Conservation (phyloP, 92 coral and sea anemone species). For the Parazoanthus atlanticus region DNA sequence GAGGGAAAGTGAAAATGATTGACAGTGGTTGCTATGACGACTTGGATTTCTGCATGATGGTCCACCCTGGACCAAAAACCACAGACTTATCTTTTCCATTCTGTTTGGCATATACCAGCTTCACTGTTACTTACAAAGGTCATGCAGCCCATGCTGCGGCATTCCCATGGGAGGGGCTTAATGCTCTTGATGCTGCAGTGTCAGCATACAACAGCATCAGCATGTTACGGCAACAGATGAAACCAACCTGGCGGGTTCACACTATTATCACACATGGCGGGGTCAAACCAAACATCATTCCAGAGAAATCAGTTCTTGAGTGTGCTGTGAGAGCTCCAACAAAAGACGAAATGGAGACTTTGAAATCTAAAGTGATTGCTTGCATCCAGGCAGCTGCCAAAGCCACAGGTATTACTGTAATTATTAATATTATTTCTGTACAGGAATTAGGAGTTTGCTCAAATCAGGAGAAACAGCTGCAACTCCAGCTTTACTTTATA, state of each 20-base stretch:
- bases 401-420: slow-evolving; percentile 13
- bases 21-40: slow-evolving; percentile 53
- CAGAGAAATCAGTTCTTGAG: slow-evolving; percentile 16
- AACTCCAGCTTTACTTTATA: too few relatives aligned
- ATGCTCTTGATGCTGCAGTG: slow-evolving; percentile 91
- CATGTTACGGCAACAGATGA: slow-evolving; percentile 85
- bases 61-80: slow-evolving; percentile 69
- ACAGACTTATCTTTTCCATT: not conserved
- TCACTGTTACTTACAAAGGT: slow-evolving; percentile 72
- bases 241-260: slow-evolving; percentile 93
- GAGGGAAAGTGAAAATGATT: slow-evolving; percentile 59
- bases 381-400: slow-evolving; percentile 4
- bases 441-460: not conserved
- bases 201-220: slow-evolving; percentile 71
- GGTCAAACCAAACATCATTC: slow-evolving; percentile 65
- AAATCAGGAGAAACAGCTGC: too few relatives aligned
- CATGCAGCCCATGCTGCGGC: slow-evolving; percentile 92
- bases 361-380: slow-evolving; percentile 39
- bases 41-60: slow-evolving; percentile 64
- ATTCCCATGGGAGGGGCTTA: slow-evolving; percentile 92
- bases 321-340: slow-evolving; percentile 45
- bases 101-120: not conserved
- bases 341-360: slow-evolving; percentile 31
- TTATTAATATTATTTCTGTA: too few relatives aligned
- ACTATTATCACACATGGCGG: slow-evolving; percentile 81